phyloP scores from a whole-genome alignment of 2,888 invertebrate species.

The Pristionchus exspectatus region DNA sequence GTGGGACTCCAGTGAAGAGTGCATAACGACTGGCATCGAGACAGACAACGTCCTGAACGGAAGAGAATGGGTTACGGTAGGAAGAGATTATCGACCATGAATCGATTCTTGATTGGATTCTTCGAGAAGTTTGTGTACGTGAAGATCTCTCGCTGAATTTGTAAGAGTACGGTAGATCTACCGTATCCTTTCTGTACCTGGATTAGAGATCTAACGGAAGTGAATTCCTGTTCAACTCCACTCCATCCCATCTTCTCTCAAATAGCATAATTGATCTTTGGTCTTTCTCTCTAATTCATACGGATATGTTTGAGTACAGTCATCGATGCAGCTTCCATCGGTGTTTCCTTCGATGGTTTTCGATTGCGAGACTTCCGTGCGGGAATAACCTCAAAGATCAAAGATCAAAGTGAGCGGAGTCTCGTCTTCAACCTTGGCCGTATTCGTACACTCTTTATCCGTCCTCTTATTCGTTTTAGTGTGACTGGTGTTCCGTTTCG shows the following conservation, averaged over 20 bases:
- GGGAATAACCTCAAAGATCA: not conserved
- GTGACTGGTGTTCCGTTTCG: not conserved
- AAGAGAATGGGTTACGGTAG: not conserved
- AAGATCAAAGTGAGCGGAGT: constrained; percentile 30
- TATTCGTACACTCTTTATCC: constrained; percentile 6
- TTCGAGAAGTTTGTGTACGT: constrained; percentile 42
- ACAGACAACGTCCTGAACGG: constrained; percentile 48
- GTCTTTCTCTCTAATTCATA: not conserved
- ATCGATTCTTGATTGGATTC: constrained; percentile 53
- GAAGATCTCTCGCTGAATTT: constrained; percentile 10
- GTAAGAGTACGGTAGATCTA: not conserved
- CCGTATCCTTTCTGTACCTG: not conserved
- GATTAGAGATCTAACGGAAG: constrained; percentile 13
- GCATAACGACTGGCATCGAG: constrained; percentile 31
- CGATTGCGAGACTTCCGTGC: constrained; percentile 22
- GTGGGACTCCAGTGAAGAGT: constrained; percentile 36
- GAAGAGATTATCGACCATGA: constrained; percentile 1
- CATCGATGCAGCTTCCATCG: constrained; percentile 28
- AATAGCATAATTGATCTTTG: not conserved
- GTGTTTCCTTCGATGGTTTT: constrained; percentile 16
- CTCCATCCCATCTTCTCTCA: constrained; percentile 50
- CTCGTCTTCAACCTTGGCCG: constrained; percentile 18
- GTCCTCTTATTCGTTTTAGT: constrained; percentile 12
- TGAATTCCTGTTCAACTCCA: constrained; percentile 48
- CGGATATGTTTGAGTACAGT: constrained; percentile 13